Evolutionary conservation across 2,888 invertebrate species (phyloP), one percentile per base, ranked within the genome.

Genomic region (Platyscelio sp.): DNA sequence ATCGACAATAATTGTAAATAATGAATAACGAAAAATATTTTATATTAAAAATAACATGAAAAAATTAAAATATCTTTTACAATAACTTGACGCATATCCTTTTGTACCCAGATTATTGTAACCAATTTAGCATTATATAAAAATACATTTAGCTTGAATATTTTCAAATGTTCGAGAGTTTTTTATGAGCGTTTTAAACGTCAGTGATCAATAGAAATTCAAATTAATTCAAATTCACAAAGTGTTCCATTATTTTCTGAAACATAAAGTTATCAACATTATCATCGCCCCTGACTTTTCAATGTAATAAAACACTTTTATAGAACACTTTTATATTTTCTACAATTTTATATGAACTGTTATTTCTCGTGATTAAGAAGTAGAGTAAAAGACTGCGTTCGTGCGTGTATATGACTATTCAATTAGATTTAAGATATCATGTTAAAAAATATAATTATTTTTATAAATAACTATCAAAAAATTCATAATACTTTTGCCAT

Each of bases 141-240:
- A 78, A 80, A 74, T 80, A 72, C 49, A 60, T 74, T 80, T 67
- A 72, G 67, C 67, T 80, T 72, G 65, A 74, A 78, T 71, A 56
- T 63, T 43, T 40, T 61, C 67, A 77, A 77, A 83, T 83, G 61
- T 67, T 11, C 74, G 43, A 38, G 60, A 58, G 68, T 49, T 74
- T 78, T 67, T 74, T 74, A 77, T 46, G 61, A 51, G 33, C 61
- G 63, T 49, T 43, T 74, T n/a, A 70, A 78, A 70, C 56, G 74
- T 83, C 77, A 83, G 68, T 83, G 74, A 82, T 71, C 67, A 74
- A 72, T 83, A 78, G 74, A 83, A 83, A 83, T 78, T 78, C 77
- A 80, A 72, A 80, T 72, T 65, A 77, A 77, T 77, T 77, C 68
- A 80, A 80, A 80, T 72, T 80, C 60, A 67, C 67, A 80, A 67